Conservation (phyloP, 2,113 vertebrate genomes). For the Brevimyrus niger region DNA sequence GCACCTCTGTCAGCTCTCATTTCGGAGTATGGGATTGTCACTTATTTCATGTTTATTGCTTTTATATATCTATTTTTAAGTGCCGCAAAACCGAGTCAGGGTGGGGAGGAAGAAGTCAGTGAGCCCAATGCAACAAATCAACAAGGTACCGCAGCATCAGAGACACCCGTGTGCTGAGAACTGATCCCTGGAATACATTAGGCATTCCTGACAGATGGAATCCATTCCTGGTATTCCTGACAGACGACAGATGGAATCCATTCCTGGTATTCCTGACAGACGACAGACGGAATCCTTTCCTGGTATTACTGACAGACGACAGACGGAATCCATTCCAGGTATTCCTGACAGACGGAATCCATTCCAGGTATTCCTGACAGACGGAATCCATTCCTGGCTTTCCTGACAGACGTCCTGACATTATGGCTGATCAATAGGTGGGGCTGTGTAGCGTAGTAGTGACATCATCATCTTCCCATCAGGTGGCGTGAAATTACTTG, state of each 20-base stretch:
- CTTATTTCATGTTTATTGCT: too few relatives aligned
- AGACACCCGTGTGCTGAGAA: background rate
- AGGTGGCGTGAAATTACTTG: background rate
- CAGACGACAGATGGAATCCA: too few relatives aligned
- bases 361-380: too few relatives aligned
- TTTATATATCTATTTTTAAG: too few relatives aligned
- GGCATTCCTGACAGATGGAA: background rate
- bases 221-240: too few relatives aligned
- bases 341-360: too few relatives aligned
- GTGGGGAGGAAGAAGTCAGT: background rate
- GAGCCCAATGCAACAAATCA: background rate
- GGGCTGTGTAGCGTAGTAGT: background rate
- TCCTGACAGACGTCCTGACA: too few relatives aligned
- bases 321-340: too few relatives aligned
- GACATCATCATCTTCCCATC: background rate
- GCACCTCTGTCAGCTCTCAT: too few relatives aligned
- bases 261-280: background rate
- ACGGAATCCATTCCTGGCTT: too few relatives aligned
- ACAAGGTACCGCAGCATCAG: background rate
- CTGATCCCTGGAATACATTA: background rate
- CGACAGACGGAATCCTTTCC: too few relatives aligned
- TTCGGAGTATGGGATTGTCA: too few relatives aligned
- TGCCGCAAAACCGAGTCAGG: background rate
- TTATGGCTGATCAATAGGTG: background rate
- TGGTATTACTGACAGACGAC: background rate